Percentiles rank a stretch among this genome's conserved stretches.
Evolutionary conservation across 2,888 invertebrate genomes (phyloP).

Genomic region (Orthosia cruda): DNA sequence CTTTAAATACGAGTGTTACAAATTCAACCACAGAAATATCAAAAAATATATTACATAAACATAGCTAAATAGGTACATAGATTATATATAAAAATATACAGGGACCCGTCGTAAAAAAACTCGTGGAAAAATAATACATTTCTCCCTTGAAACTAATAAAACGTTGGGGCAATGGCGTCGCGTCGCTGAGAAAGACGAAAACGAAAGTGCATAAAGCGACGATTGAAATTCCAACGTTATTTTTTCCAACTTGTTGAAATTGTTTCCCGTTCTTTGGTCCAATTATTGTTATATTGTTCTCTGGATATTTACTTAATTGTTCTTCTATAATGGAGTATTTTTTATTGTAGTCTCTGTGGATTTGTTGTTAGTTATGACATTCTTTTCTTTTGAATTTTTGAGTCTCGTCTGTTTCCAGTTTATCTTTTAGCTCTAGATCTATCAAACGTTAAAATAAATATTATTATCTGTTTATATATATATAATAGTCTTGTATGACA

Average conservation of each 20-base stretch:
- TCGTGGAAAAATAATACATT: slow-evolving; percentile 59
- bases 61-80: slow-evolving; percentile 2
- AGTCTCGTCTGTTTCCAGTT: background rate
- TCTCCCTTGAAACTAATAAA: slow-evolving; percentile 62
- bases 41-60: background rate
- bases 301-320: slow-evolving; percentile 45
- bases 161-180: slow-evolving; percentile 45
- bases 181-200: slow-evolving; percentile 45
- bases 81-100: slow-evolving; percentile 37
- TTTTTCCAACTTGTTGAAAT: slow-evolving; percentile 43
- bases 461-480: no score
- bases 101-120: slow-evolving; percentile 50
- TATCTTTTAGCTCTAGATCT: background rate
- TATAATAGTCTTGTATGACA: no score
- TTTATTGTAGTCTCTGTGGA: background rate
- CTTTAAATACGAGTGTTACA: background rate
- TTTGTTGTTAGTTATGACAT: slow-evolving; percentile 5
- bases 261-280: slow-evolving; percentile 35
- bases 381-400: slow-evolving; percentile 20
- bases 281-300: slow-evolving; percentile 52
- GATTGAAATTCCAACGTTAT: slow-evolving; percentile 61
- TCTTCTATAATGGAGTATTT: slow-evolving; percentile 23
- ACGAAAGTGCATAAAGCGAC: slow-evolving; percentile 62
- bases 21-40: background rate
- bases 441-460: background rate